A percentile compares a stretch with the other conserved stretches of the same genome.
Conservation (phyloP, 1,140 invertebrate genomes). For the Leguminivora glycinivorella region DNA sequence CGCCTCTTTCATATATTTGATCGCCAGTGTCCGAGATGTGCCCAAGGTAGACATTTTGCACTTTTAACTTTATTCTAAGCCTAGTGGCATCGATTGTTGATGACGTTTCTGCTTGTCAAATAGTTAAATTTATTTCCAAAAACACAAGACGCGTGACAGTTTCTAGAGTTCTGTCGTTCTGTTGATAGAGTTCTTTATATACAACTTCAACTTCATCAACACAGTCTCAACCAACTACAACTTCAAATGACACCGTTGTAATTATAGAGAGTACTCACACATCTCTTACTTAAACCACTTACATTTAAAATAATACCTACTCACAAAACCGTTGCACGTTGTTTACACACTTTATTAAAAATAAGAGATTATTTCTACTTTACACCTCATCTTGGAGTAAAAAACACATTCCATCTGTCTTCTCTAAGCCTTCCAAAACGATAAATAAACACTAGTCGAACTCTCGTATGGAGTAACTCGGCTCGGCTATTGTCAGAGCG, state of each 20-base stretch:
- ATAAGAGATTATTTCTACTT: slow-evolving; percentile 55
- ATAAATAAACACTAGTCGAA: slow-evolving; percentile 74
- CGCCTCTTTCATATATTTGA: no score
- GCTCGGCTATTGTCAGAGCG: slow-evolving; percentile 44
- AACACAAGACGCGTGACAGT: no score
- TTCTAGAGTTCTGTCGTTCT: no score
- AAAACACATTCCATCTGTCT: slow-evolving; percentile 74
- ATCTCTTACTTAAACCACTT: neutral
- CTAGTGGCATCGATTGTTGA: no score
- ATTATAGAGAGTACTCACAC: neutral
- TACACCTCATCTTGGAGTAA: slow-evolving; percentile 59
- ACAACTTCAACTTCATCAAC: neutral
- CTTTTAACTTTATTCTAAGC: no score
- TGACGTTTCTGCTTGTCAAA: no score
- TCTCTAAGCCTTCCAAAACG: slow-evolving; percentile 71
- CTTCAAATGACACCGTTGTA: neutral
- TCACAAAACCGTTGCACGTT: slow-evolving; percentile 36
- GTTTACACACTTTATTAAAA: slow-evolving; percentile 53
- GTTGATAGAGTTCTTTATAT: no score
- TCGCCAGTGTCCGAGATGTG: no score
- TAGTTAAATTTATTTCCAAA: no score
- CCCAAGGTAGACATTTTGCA: no score
- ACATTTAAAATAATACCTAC: slow-evolving; percentile 11
- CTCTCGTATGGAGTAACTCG: slow-evolving; percentile 58
- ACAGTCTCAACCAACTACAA: neutral